Conservation (phyloP, 2,888 invertebrate genomes). For the Heliothis peltigera region DNA sequence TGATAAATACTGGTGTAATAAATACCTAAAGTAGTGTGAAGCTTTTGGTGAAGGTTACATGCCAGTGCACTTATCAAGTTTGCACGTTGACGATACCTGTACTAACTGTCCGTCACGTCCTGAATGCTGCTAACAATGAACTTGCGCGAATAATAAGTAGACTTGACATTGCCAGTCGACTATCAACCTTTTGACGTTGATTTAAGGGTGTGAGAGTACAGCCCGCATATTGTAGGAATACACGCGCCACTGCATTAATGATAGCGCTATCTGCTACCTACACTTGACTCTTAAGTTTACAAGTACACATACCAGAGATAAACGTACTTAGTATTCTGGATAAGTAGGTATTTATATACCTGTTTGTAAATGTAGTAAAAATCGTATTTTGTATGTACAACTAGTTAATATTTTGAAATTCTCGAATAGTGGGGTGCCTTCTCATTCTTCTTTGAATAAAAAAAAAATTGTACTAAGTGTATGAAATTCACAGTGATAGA, state of each 20-base stretch:
- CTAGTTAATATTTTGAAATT: too few species aligned
- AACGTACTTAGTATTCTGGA: constrained; percentile 25
- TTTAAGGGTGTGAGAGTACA: constrained; percentile 53
- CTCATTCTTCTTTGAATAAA: too few species aligned
- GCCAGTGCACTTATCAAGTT: constrained; percentile 69
- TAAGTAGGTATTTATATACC: not conserved
- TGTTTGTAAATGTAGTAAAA: not conserved
- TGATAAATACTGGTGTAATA: constrained; percentile 22
- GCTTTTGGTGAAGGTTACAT: constrained; percentile 55
- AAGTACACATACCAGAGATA: constrained; percentile 50
- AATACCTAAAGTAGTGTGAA: constrained; percentile 19
- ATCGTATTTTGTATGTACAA: too few species aligned
- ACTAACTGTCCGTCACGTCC: constrained; percentile 82
- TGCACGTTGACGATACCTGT: constrained; percentile 67
- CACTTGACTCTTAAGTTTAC: constrained; percentile 80
- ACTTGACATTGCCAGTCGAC: constrained; percentile 36
- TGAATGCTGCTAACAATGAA: constrained; percentile 79
- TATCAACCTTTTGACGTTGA: constrained; percentile 41
- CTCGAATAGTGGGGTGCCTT: too few species aligned
- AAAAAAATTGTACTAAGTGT: too few species aligned
- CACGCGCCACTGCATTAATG: constrained; percentile 82
- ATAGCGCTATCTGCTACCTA: constrained; percentile 80
- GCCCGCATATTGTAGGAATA: constrained; percentile 81
- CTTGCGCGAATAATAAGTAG: constrained; percentile 67
- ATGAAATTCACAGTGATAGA: constrained; percentile 18